A percentile compares a stretch with the other conserved stretches of the same genome.
These are phyloP conservation scores for Omphaloscelis lunosa DNA, from an alignment of 2,888 invertebrate species.

Conservation along the genomic window DNA sequence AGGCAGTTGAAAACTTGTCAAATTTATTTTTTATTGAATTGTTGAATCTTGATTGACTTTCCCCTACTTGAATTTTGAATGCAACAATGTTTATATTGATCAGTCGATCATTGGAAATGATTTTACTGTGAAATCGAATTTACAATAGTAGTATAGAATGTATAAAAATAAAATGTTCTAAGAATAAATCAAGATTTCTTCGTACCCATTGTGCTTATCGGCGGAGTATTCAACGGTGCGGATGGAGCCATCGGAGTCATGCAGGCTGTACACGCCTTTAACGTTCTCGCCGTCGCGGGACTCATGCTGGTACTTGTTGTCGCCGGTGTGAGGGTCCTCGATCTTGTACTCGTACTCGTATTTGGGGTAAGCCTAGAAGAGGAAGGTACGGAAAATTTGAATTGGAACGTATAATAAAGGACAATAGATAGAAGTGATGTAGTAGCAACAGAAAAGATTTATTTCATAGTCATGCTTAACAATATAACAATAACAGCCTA, in stretches of 20 bases:
- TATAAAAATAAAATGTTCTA: constrained; percentile 15
- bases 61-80: background rate
- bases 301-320: constrained; percentile 90
- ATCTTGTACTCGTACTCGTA: constrained; percentile 90
- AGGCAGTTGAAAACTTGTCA: background rate
- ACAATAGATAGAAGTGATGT: background rate
- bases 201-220: constrained; percentile 88
- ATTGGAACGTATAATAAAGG: background rate
- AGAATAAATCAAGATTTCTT: constrained; percentile 35
- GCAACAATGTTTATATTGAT: background rate
- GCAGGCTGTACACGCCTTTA: constrained; percentile 91
- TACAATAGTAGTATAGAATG: background rate
- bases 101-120: background rate
- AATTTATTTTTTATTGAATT: background rate
- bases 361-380: constrained; percentile 85
- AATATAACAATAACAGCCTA: no score
- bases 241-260: constrained; percentile 90
- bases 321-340: constrained; percentile 89
- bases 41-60: background rate
- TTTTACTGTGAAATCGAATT: background rate
- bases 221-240: constrained; percentile 90
- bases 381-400: background rate
- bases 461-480: no score
- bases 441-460: background rate
- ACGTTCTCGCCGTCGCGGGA: constrained; percentile 88